A percentile compares a stretch with the other conserved stretches of the same genome.
Conservation (phyloP, 2,888 invertebrate genomes). For the Drosophila formosana region DNA sequence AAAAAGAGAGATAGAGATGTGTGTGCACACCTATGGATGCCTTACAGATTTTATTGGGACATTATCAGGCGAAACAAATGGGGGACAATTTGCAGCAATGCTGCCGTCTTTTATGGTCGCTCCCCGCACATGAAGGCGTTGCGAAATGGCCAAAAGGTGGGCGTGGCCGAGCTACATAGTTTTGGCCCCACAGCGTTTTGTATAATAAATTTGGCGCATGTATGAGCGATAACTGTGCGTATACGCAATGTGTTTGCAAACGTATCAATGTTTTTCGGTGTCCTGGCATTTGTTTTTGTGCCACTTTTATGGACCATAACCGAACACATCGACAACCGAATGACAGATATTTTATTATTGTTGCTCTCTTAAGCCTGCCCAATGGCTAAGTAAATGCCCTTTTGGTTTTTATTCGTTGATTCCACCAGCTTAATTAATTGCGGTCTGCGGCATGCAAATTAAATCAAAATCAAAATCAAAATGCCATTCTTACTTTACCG, state of each 20-base stretch:
- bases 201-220: conserved; percentile 34
- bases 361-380: conserved; percentile 14
- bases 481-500: conserved; percentile 14
- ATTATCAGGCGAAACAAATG: conserved; percentile 77
- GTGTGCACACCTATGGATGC: conserved; percentile 53
- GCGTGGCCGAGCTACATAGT: conserved; percentile 59
- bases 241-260: conserved; percentile 46
- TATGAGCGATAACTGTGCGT: conserved; percentile 71
- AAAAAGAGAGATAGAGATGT: neutral
- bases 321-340: conserved; percentile 52
- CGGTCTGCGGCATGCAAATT: conserved; percentile 54
- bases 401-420: conserved; percentile 16
- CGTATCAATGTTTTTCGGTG: conserved; percentile 23
- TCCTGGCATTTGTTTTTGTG: conserved; percentile 14
- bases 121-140: conserved; percentile 34
- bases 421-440: conserved; percentile 58
- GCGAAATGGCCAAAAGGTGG: conserved; percentile 39
- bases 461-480: conserved; percentile 42
- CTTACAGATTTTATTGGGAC: conserved; percentile 74
- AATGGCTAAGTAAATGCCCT: conserved; percentile 24
- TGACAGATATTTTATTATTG: conserved; percentile 54
- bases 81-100: conserved; percentile 68
- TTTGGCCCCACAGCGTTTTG: conserved; percentile 27
- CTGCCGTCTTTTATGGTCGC: conserved; percentile 57
- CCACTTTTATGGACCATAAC: conserved; percentile 71